Evolutionary conservation across 2,888 invertebrate species (phyloP).

Genomic region (Drosophila greeni): DNA sequence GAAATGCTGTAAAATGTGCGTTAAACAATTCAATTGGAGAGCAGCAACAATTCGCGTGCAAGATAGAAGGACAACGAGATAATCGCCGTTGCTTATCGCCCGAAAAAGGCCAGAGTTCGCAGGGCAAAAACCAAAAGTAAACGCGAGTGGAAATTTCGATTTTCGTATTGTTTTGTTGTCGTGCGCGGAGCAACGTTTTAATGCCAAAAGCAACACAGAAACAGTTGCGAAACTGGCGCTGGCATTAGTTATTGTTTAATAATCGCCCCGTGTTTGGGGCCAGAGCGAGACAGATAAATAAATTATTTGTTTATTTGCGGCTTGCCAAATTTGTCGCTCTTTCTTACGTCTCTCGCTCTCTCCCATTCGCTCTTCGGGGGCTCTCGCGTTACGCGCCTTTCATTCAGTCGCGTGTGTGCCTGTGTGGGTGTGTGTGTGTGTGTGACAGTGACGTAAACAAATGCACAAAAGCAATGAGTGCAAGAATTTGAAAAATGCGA

Average conservation of each 20-base stretch:
- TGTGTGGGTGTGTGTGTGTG: slow-evolving; percentile 24
- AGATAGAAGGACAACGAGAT: neutral
- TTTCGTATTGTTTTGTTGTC: slow-evolving; percentile 50
- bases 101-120: slow-evolving; percentile 10
- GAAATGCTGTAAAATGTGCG: slow-evolving; percentile 33
- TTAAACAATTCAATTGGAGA: slow-evolving; percentile 39
- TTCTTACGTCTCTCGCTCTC: slow-evolving; percentile 22
- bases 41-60: slow-evolving; percentile 17
- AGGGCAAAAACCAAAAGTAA: slow-evolving; percentile 4
- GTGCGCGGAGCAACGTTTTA: slow-evolving; percentile 15
- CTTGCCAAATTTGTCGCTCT: slow-evolving; percentile 32
- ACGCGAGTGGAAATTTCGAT: slow-evolving; percentile 67
- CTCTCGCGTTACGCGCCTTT: slow-evolving; percentile 40
- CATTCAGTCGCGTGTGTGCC: slow-evolving; percentile 30
- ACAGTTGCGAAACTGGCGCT: slow-evolving; percentile 31
- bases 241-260: slow-evolving; percentile 39
- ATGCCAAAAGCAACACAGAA: slow-evolving; percentile 18
- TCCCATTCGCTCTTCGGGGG: slow-evolving; percentile 49
- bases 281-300: slow-evolving; percentile 33
- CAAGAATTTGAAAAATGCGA: slow-evolving; percentile 47
- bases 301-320: slow-evolving; percentile 37
- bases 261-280: slow-evolving; percentile 23
- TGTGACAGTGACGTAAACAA: slow-evolving; percentile 66
- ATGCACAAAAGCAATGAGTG: slow-evolving; percentile 48
- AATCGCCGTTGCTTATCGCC: slow-evolving; percentile 19